A percentile compares a stretch with the other conserved stretches of the same genome.
These are phyloP conservation scores for Danio rerio DNA, from an alignment of 2,113 vertebrate genomes.

Conservation along the genomic window GRCz12tu NC_133189.1:34396001-34396500, in stretches of 20 bases:
- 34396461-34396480: neutral
- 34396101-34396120: constrained; percentile 47
- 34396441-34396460: neutral
- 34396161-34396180: constrained; percentile 48
- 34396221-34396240: constrained; percentile 25
- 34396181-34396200: constrained; percentile 20
- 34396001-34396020: constrained; percentile 61
- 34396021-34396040: constrained; percentile 57
- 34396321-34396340: neutral
- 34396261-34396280: neutral
- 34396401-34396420: neutral
- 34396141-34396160: constrained; percentile 21
- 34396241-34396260: constrained; percentile 18
- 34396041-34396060: constrained; percentile 45
- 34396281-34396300: neutral
- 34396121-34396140: constrained; percentile 45
- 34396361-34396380: neutral
- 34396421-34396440: neutral
- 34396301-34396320: neutral
- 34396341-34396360: neutral
- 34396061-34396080: constrained; percentile 63
- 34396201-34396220: constrained; percentile 5
- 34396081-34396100: constrained; percentile 57
- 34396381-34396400: neutral
- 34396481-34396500: neutral